A percentile compares a stretch with the other conserved stretches of the same genome.
phyloP scores from a whole-genome alignment of 2,797 vertebrate genomes.

The Channallabes apus region DNA sequence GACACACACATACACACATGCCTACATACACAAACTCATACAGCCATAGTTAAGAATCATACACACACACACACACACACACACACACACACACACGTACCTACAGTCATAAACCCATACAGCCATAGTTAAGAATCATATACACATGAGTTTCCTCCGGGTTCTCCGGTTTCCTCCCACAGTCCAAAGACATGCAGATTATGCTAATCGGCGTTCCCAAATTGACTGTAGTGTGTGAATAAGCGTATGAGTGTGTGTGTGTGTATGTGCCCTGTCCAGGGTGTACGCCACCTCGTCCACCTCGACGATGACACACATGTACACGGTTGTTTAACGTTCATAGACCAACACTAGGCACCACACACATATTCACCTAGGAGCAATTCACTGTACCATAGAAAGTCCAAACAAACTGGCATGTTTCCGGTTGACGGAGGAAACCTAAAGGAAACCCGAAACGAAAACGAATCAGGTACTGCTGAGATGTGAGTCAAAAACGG shows the following conservation, averaged over 20 bases:
- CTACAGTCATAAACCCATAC: not conserved
- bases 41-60: not conserved
- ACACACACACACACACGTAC: not conserved
- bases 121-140: not conserved
- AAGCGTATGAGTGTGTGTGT: no score
- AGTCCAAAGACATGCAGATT: no score
- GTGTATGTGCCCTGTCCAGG: no score
- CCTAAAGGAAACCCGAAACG: not conserved
- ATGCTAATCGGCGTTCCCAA: no score
- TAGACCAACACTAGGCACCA: not conserved
- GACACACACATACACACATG: not conserved
- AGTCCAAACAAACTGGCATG: not conserved
- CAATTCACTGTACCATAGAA: not conserved
- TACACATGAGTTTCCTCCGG: no score
- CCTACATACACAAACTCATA: no score
- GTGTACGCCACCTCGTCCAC: no score
- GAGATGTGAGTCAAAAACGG: not conserved
- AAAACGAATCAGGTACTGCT: not conserved
- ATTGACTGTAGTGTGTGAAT: no score
- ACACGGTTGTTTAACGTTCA: not conserved
- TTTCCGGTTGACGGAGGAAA: not conserved
- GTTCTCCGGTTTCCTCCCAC: no score
- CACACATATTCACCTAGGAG: not conserved
- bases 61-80: not conserved
- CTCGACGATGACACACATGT: not conserved